A percentile compares a stretch with the other conserved stretches of the same genome.
Evolutionary conservation across 35 echinoderm and acorn worm species (phyloP).

Genomic region (Lytechinus variegatus): DNA sequence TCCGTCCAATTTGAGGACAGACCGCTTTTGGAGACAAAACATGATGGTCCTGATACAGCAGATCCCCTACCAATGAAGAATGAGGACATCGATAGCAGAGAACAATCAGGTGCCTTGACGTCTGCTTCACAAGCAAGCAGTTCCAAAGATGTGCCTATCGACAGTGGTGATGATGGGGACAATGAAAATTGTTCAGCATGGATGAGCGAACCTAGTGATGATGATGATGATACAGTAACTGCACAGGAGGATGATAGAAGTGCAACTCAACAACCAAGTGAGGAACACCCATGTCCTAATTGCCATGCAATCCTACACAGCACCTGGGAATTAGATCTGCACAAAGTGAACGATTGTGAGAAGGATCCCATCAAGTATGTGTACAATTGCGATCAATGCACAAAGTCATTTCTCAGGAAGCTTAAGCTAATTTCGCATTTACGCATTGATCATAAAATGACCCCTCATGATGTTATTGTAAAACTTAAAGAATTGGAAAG

Average conservation of each 20-base stretch:
- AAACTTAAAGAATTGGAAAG: background rate
- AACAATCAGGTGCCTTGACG: background rate
- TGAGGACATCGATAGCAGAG: too few relatives aligned
- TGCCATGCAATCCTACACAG: background rate
- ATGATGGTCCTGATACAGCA: background rate
- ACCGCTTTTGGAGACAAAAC: background rate
- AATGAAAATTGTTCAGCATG: background rate
- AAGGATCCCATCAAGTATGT: background rate
- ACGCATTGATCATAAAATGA: background rate
- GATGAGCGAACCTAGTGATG: background rate
- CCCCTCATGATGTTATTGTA: background rate
- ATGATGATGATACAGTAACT: background rate
- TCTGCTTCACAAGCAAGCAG: background rate
- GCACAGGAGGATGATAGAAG: background rate
- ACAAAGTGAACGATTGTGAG: background rate
- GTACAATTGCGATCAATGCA: constrained; percentile 11
- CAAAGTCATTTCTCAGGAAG: background rate
- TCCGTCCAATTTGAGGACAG: background rate
- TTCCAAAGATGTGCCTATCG: background rate
- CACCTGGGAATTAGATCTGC: background rate
- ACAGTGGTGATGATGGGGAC: background rate
- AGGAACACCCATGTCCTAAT: background rate
- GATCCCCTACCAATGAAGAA: background rate
- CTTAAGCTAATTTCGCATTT: background rate
- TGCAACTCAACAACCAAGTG: background rate